Percentiles rank a stretch among this genome's conserved stretches.
Evolutionary conservation across 2,888 invertebrate species (phyloP).

Genomic region (Rhabditoides inermis): DNA sequence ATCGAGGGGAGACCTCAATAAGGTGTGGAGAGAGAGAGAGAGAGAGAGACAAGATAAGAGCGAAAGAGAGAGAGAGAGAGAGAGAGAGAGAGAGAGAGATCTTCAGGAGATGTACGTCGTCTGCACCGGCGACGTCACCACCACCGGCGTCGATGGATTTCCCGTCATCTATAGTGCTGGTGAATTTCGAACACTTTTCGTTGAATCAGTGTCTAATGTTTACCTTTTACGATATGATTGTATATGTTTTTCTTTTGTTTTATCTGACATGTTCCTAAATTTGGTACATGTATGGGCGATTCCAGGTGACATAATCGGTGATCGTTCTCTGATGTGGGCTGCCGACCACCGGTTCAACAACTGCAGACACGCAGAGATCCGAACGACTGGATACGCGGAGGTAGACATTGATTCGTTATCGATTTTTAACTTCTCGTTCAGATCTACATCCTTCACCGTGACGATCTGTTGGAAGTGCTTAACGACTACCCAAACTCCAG

Average conservation of each 20-base stretch:
- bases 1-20: slow-evolving; percentile 19
- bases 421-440: not conserved
- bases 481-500: slow-evolving; percentile 3
- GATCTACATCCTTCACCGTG: slow-evolving; percentile 1
- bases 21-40: slow-evolving; percentile 5
- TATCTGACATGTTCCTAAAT: too few relatives aligned
- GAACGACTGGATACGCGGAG: slow-evolving; percentile 6
- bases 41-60: not conserved
- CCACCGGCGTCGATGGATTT: not conserved
- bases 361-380: not conserved
- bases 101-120: slow-evolving; percentile 10
- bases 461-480: slow-evolving; percentile 1
- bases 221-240: too few relatives aligned
- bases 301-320: slow-evolving; percentile 1
- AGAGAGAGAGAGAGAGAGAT: not conserved
- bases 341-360: not conserved
- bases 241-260: too few relatives aligned
- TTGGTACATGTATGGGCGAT: too few relatives aligned
- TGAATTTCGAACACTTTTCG: too few relatives aligned
- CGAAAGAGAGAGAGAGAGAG: not conserved
- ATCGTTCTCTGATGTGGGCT: slow-evolving; percentile 1
- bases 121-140: not conserved
- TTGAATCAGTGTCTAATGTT: too few relatives aligned
- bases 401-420: not conserved
- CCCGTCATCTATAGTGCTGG: too few relatives aligned